Evolutionary conservation across 2,113 vertebrate species (phyloP).

Genomic region (Rhabdomys dilectus): DNA sequence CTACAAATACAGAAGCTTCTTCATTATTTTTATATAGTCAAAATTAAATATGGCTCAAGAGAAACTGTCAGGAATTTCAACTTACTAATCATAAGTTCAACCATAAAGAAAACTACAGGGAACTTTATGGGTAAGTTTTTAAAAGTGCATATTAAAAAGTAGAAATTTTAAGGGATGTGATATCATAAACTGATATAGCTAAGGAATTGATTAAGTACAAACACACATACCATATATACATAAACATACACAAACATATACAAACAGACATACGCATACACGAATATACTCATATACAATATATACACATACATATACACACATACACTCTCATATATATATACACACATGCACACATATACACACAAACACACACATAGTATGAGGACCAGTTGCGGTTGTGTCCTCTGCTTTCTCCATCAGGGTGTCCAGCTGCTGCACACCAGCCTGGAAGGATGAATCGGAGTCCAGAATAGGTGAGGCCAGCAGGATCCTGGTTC

Average conservation of each 20-base stretch:
- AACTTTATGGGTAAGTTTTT: background rate
- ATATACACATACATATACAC: background rate
- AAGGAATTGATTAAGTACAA: background rate
- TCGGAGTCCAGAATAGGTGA: too few relatives aligned
- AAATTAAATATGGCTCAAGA: background rate
- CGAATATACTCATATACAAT: background rate
- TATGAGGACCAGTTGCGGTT: too few relatives aligned
- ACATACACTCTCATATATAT: fast-evolving
- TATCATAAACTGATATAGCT: background rate
- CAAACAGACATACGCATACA: background rate
- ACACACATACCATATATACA: background rate
- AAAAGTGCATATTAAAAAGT: conserved; percentile 9
- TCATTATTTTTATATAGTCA: background rate
- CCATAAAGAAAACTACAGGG: background rate
- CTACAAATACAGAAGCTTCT: background rate
- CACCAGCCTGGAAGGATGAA: too few relatives aligned
- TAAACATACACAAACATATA: background rate
- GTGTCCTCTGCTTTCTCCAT: too few relatives aligned
- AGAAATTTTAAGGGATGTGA: background rate
- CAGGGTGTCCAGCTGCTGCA: too few relatives aligned
- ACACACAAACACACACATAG: background rate
- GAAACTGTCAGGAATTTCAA: conserved; percentile 23
- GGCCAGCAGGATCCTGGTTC: too few relatives aligned
- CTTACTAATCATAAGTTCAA: conserved; percentile 16
- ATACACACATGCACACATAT: background rate